Base-by-base conservation (phyloP, 2,113 vertebrate species). In the Limnothrissa miodon region DNA sequence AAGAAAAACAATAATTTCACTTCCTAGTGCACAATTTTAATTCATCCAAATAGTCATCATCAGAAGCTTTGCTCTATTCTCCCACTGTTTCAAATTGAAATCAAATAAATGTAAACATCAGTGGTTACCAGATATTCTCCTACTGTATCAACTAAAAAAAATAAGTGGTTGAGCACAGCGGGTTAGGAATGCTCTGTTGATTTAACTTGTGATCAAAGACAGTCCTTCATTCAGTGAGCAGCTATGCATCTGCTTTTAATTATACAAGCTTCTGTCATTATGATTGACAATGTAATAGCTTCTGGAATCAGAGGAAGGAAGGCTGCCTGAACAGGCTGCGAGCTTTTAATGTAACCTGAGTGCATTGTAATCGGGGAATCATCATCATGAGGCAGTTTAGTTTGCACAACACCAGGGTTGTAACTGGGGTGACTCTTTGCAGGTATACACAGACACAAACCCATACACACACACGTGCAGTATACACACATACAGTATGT, bases 261-360 rank as follows among this genome's bases (percentile, higher is more conserved):
- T 39, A 74, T 15, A 74, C 66, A 74, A 74, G 66, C 66, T 74
- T 74, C 66, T 74, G 66, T 74, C 66, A 74, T 33, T 36, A 2
- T 74, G 66, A 74, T 39, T 33, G 66, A 74, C 66, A 74, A 33
- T 17, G 66, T 74, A 74, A 74, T 74, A 74, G 66, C 66, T 36
- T 74, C 29, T 74, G 66, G 66, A 39, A 74, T 74, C 29, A 74
- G 33, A 74, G 13, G 66, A 29, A 74, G 66, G 15, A 13, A 3
- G 66, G 66, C 66, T 74, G 66, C 66, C 66, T 74, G 82, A 87
- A 81, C 70, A 45, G 51, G 8, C 84, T 36, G 39, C 11, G 5
- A 79, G 82, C 44, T 78, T 82, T 83, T 85, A 45, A 83, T 83
- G 83, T 81, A 70, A 80, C 53, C 45, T 78, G 79, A 83, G 39